Evolutionary conservation across 2,888 invertebrate species (phyloP).

Genomic region (Stenchaetothrips biformis): DNA sequence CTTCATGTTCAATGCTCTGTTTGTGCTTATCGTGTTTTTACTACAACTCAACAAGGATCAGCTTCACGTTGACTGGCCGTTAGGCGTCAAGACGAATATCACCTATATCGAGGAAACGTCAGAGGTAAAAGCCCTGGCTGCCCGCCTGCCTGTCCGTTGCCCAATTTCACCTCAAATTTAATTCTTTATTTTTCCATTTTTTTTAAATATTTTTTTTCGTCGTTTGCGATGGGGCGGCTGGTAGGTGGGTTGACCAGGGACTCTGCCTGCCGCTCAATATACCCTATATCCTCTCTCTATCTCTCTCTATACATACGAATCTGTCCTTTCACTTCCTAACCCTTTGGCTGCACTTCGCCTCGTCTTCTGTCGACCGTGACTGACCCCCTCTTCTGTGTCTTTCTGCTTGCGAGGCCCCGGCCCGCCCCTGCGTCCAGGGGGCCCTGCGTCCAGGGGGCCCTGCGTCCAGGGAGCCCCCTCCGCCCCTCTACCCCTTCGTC

Average conservation of each 20-base stretch:
- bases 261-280: slow-evolving; percentile 17
- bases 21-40: slow-evolving; percentile 97
- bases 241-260: neutral
- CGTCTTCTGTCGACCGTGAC: neutral
- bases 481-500: neutral
- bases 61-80: slow-evolving; percentile 95
- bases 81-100: slow-evolving; percentile 91
- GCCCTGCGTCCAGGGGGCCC: neutral
- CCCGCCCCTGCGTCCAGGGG: neutral
- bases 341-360: slow-evolving; percentile 7
- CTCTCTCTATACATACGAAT: neutral
- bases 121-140: slow-evolving; percentile 60
- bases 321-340: neutral
- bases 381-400: neutral
- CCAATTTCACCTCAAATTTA: slow-evolving; percentile 21
- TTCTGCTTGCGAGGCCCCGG: neutral
- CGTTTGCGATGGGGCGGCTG: neutral
- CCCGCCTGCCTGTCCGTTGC: slow-evolving; percentile 27
- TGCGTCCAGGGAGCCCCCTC: no score
- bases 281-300: neutral
- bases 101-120: slow-evolving; percentile 88
- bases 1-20: slow-evolving; percentile 99
- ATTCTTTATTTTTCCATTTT: slow-evolving; percentile 13
- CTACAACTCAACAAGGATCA: slow-evolving; percentile 98
- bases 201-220: neutral